A percentile compares a stretch with the other conserved stretches of the same genome.
Evolutionary conservation across 1,140 invertebrate species (phyloP).

Genomic region (Linepithema humile): DNA sequence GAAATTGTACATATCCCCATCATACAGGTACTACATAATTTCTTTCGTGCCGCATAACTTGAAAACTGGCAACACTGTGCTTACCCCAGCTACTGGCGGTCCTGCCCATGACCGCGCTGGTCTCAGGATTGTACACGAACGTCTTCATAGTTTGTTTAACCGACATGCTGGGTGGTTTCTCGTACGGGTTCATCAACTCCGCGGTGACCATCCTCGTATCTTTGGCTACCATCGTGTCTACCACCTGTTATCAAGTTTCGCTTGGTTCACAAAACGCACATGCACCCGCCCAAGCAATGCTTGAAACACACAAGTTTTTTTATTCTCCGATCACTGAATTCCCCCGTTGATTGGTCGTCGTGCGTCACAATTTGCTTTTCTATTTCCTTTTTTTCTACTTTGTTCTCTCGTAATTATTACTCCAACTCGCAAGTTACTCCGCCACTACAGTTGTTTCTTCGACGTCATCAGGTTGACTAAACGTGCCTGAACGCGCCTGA

Average conservation of each 20-base stretch:
- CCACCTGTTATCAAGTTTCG: slow-evolving; percentile 34
- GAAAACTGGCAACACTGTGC: slow-evolving; percentile 67
- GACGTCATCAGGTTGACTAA: slow-evolving; percentile 80
- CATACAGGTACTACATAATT: not conserved
- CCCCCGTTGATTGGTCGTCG: not conserved
- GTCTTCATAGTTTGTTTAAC: slow-evolving; percentile 76
- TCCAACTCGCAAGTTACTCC: slow-evolving; percentile 38
- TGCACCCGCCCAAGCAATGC: not conserved
- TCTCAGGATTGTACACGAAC: slow-evolving; percentile 90
- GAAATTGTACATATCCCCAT: not conserved
- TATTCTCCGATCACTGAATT: not conserved
- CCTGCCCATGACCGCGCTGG: slow-evolving; percentile 89
- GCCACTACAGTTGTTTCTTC: slow-evolving; percentile 65
- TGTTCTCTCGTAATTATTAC: slow-evolving; percentile 21
- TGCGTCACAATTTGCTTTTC: not conserved
- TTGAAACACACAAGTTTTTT: not conserved
- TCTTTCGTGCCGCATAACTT: not conserved
- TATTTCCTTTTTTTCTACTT: not conserved
- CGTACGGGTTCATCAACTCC: slow-evolving; percentile 78
- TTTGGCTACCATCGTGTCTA: slow-evolving; percentile 74
- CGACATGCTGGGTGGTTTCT: slow-evolving; percentile 78
- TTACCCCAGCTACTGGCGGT: slow-evolving; percentile 91
- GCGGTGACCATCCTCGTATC: slow-evolving; percentile 69
- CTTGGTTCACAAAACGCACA: not conserved
- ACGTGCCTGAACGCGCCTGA: slow-evolving; percentile 56